Evolutionary conservation across 2,113 vertebrate species (phyloP).

Genomic region (Sceloporus undulatus): DNA sequence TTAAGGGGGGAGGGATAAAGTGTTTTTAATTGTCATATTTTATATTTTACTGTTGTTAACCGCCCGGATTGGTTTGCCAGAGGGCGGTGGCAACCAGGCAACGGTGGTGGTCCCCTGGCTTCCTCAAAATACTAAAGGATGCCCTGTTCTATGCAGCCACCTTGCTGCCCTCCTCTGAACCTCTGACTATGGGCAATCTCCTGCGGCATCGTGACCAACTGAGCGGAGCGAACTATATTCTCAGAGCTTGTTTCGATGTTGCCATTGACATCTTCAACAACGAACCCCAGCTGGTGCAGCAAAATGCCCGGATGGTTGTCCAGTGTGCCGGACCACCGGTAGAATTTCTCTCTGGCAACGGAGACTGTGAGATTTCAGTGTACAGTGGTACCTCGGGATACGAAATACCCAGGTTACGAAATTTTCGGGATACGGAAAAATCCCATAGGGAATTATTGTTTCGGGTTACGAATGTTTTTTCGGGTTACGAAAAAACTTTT

Average conservation of each 20-base stretch:
- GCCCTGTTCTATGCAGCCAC: background rate
- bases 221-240: background rate
- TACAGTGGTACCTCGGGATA: too few relatives aligned
- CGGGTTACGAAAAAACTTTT: too few relatives aligned
- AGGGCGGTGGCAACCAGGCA: too few relatives aligned
- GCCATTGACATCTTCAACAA: background rate
- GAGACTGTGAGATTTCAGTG: conserved; percentile 21
- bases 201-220: background rate
- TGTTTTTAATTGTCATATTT: too few relatives aligned
- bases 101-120: background rate
- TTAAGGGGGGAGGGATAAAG: too few relatives aligned
- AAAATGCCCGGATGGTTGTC: conserved; percentile 21
- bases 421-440: too few relatives aligned
- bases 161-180: background rate
- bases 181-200: background rate
- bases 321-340: background rate
- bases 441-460: too few relatives aligned
- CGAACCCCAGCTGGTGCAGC: background rate
- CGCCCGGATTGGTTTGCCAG: too few relatives aligned
- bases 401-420: too few relatives aligned
- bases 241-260: background rate
- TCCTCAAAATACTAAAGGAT: background rate
- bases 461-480: too few relatives aligned
- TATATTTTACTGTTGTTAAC: too few relatives aligned
- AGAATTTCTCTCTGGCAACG: background rate